A percentile compares a stretch with the other conserved stretches of the same genome.
Evolutionary conservation across 2,888 invertebrate genomes (phyloP).

Genomic region (Pristionchus maxplancki): DNA sequence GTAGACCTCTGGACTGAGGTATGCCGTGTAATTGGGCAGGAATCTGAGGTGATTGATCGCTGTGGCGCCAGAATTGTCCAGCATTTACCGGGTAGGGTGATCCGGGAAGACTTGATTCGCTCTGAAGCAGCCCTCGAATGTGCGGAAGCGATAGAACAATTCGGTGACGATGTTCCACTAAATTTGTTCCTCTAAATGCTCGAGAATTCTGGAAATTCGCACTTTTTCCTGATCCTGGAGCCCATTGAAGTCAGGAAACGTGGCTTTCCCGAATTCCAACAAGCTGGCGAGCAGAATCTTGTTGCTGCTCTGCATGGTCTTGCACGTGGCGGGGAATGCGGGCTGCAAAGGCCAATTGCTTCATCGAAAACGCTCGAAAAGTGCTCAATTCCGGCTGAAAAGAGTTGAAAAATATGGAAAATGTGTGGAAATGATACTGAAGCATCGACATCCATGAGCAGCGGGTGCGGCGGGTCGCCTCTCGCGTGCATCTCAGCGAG

Average conservation of each 20-base stretch:
- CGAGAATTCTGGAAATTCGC: background rate
- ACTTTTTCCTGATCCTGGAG: background rate
- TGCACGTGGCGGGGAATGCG: background rate
- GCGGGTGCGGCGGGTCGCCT: background rate
- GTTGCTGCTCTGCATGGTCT: background rate
- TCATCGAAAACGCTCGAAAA: background rate
- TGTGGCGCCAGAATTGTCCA: background rate
- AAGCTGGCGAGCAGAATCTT: background rate
- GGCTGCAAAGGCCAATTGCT: background rate
- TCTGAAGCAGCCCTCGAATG: background rate
- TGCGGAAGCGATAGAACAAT: slow-evolving; percentile 24
- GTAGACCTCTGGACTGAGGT: background rate
- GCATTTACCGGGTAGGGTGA: background rate
- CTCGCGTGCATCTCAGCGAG: background rate
- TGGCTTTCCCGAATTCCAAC: background rate
- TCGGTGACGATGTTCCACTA: slow-evolving; percentile 14
- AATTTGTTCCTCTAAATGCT: background rate
- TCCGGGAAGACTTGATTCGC: background rate
- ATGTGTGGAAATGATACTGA: background rate
- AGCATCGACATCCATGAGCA: background rate
- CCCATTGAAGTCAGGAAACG: background rate
- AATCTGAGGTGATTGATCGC: background rate
- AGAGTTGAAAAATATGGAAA: no score
- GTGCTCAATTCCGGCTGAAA: no score
- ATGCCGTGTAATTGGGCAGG: background rate